These are phyloP conservation scores for Ectemnius cavifrons DNA, from an alignment of 2,888 invertebrate species.

Conservation along the genomic window DNA sequence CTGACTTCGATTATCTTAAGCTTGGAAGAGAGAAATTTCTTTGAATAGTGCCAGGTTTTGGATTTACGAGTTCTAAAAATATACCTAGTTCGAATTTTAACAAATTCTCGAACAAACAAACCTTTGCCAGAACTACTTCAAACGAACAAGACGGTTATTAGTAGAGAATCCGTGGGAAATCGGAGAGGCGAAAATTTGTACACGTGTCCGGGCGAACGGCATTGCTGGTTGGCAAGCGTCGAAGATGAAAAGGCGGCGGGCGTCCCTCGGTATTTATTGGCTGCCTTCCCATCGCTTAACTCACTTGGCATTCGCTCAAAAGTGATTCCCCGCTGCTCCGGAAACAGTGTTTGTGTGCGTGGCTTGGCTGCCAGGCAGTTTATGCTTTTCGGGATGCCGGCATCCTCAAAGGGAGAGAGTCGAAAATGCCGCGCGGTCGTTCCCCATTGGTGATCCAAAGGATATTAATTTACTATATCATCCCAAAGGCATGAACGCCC, in stretches of 20 bases:
- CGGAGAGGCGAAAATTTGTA: conserved; percentile 4
- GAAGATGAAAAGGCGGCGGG: neutral
- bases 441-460: no score
- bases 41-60: no score
- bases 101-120: no score
- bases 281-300: conserved; percentile 44
- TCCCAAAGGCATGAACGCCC: no score
- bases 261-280: conserved; percentile 38
- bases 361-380: neutral
- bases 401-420: neutral
- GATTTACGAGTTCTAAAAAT: no score
- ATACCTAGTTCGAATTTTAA: no score
- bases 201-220: neutral
- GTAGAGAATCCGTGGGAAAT: neutral
- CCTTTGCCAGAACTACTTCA: no score
- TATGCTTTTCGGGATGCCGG: neutral
- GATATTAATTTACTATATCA: no score
- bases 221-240: neutral
- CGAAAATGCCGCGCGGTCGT: no score
- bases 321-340: conserved; percentile 30
- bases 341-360: conserved; percentile 36
- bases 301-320: conserved; percentile 46
- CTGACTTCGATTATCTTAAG: no score
- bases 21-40: no score
- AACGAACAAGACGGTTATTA: no score